Conservation (phyloP, 2,888 invertebrate species). For the Ormia ochracea region DNA sequence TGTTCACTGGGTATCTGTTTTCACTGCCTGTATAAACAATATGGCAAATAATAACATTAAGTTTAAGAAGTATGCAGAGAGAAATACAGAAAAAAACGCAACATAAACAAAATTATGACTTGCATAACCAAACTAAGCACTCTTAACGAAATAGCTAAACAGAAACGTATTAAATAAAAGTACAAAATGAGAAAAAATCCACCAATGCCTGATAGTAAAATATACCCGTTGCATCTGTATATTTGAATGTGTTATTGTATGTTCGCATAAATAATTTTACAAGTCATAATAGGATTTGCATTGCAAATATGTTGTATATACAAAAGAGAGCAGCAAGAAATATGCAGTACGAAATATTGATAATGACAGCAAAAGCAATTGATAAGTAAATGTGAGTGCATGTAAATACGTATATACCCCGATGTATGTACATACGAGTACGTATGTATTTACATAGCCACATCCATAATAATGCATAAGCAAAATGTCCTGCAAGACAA, state of each 20-base stretch:
- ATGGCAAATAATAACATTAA: constrained; percentile 51
- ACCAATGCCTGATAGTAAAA: constrained; percentile 35
- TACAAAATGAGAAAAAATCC: constrained; percentile 37
- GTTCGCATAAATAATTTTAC: constrained; percentile 55
- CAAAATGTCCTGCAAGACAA: constrained; percentile 54
- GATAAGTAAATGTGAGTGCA: constrained; percentile 21
- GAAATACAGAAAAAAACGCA: constrained; percentile 34
- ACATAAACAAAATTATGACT: constrained; percentile 61
- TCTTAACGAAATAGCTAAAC: constrained; percentile 35
- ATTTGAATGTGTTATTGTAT: not conserved
- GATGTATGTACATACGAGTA: constrained; percentile 4
- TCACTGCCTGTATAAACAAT: constrained; percentile 43
- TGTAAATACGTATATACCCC: too few species aligned
- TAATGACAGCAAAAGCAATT: constrained; percentile 55
- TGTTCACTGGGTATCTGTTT: constrained; percentile 16
- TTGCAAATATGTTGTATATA: constrained; percentile 61
- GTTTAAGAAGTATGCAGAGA: constrained; percentile 24
- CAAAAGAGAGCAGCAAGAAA: constrained; percentile 48
- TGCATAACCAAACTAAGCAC: constrained; percentile 60
- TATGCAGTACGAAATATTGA: constrained; percentile 32
- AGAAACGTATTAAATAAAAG: constrained; percentile 28
- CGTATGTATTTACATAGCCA: constrained; percentile 8
- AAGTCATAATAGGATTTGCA: constrained; percentile 66
- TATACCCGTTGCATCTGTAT: not conserved
- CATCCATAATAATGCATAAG: too few species aligned